Conservation (phyloP, 2,797 vertebrate species). For the Molossus molossus region DNA sequence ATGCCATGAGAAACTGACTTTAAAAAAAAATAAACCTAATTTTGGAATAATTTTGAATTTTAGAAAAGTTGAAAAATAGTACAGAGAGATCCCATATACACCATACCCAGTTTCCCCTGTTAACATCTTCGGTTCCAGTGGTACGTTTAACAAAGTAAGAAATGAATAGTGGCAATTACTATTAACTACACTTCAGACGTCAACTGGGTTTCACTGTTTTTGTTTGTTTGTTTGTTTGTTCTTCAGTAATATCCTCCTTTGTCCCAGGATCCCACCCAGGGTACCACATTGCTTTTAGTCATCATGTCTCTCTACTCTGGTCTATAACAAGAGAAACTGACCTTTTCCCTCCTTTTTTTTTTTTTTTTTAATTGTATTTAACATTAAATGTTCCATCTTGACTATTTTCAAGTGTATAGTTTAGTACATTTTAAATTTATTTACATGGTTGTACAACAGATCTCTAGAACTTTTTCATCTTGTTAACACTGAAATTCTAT, state of each 20-base stretch:
- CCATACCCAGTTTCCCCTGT: background rate
- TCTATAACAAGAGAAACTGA: background rate
- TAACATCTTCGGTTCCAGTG: background rate
- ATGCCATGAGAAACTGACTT: background rate
- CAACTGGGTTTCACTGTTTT: background rate
- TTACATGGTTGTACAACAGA: no score
- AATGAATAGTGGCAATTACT: background rate
- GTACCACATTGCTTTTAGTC: background rate
- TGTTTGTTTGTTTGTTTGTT: background rate
- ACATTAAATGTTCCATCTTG: no score
- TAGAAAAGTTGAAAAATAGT: background rate
- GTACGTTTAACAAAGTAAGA: background rate
- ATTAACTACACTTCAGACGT: background rate
- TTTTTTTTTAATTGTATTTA: no score
- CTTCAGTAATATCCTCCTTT: background rate
- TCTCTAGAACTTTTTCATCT: no score
- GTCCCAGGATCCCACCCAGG: background rate
- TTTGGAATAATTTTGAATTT: conserved; percentile 25
- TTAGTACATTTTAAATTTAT: no score
- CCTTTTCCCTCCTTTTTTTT: background rate
- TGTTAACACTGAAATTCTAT: no score
- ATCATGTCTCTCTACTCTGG: background rate
- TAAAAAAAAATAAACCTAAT: conserved; percentile 10
- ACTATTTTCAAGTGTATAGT: no score
- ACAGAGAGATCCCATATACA: background rate